phyloP scores from a whole-genome alignment of 2,797 vertebrate species.

The Rhabdomys pumilio region DNA sequence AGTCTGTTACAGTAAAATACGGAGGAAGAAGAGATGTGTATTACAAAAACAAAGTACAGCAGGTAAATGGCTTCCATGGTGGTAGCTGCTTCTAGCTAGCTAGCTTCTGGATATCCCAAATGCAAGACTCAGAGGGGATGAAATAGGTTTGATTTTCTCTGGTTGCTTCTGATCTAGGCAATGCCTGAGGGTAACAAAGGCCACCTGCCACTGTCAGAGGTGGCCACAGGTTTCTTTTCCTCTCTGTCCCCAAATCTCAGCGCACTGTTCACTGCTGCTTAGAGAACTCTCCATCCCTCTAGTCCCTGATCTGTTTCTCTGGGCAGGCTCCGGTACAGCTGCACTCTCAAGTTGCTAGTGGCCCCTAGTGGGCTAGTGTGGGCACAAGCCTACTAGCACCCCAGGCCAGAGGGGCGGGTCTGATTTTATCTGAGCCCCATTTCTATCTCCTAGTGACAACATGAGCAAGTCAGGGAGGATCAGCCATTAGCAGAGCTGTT shows the following conservation, averaged over 20 bases:
- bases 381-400: neutral
- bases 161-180: neutral
- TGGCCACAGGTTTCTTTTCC: neutral
- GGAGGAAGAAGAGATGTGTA: neutral
- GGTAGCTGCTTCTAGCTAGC: neutral
- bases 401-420: neutral
- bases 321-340: neutral
- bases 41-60: slow-evolving; percentile 11
- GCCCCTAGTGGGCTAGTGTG: neutral
- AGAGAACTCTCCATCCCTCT: neutral
- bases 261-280: neutral
- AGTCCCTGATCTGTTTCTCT: neutral
- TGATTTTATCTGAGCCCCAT: neutral
- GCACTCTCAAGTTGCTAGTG: neutral
- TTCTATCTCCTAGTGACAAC: slow-evolving; percentile 14
- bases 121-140: neutral
- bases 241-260: neutral
- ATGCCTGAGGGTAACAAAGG: neutral
- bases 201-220: neutral
- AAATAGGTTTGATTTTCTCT: neutral
- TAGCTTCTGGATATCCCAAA: neutral
- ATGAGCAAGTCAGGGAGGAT: neutral
- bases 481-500: neutral
- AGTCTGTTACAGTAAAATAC: neutral
- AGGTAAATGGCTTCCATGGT: neutral